Conservation (phyloP, 2,113 vertebrate genomes). For the Coptodon rendalli region DNA sequence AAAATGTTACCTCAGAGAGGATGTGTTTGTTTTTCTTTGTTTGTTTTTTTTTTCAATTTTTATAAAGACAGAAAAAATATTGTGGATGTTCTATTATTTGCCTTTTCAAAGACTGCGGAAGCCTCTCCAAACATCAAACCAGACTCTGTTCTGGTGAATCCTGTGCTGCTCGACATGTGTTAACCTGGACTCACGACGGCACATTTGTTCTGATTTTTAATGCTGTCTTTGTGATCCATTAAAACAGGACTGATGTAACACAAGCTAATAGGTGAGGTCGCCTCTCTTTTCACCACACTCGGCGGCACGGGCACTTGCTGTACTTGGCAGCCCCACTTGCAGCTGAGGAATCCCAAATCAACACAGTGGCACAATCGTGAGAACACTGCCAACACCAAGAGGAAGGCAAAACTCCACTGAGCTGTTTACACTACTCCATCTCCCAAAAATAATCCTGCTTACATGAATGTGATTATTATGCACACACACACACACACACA, state of each 20-base stretch:
- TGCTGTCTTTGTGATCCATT: not conserved
- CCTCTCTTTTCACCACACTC: not conserved
- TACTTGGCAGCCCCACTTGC: not conserved
- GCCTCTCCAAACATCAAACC: not conserved
- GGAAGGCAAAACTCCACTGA: not conserved
- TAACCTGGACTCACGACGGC: slow-evolving; percentile 9
- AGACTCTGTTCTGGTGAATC: not conserved
- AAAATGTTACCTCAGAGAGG: not conserved
- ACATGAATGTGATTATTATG: not conserved
- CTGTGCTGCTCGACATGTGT: not conserved
- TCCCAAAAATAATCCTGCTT: not conserved
- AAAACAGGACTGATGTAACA: slow-evolving; percentile 20
- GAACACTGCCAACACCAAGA: not conserved
- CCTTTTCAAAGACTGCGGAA: not conserved
- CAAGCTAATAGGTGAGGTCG: slow-evolving; percentile 20
- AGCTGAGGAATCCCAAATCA: slow-evolving; percentile 30
- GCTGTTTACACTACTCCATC: not conserved
- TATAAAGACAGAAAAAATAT: not conserved
- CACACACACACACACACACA: not conserved
- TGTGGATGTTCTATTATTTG: not conserved
- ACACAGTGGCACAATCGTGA: not conserved
- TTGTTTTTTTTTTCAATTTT: accelerated
- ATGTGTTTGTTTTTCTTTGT: not conserved
- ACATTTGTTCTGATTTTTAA: slow-evolving; percentile 28
- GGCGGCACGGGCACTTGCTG: not conserved